These are phyloP conservation scores for Conomelus anceps DNA, from an alignment of 2,888 invertebrate genomes.

Conservation along the genomic window DNA sequence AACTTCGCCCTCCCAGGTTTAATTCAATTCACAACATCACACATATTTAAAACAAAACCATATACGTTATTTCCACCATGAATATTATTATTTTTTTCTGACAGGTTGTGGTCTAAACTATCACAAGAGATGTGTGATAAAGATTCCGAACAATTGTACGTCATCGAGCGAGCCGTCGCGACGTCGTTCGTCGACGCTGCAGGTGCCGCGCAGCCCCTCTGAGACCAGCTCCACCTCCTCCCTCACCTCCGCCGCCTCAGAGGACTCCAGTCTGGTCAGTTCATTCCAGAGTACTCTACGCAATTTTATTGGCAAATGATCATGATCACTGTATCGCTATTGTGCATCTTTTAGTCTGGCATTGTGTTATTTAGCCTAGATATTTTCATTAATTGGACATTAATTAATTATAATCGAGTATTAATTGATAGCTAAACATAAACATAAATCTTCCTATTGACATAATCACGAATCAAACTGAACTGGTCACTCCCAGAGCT, in stretches of 20 bases:
- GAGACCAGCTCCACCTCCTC: slow-evolving; percentile 68
- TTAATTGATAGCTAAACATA: no score
- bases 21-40: no score
- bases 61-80: no score
- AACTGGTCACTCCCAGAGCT: no score
- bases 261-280: slow-evolving; percentile 27
- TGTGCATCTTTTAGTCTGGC: not conserved
- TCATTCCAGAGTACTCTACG: slow-evolving; percentile 22
- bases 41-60: no score
- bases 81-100: slow-evolving; percentile 34
- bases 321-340: no score
- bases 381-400: no score
- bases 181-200: slow-evolving; percentile 45
- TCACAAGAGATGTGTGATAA: slow-evolving; percentile 95
- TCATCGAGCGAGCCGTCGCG: slow-evolving; percentile 38
- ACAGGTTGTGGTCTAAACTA: slow-evolving; percentile 95
- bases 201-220: slow-evolving; percentile 59
- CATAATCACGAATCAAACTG: no score
- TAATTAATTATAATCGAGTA: no score
- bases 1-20: no score
- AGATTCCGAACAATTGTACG: slow-evolving; percentile 93
- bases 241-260: slow-evolving; percentile 22
- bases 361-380: no score
- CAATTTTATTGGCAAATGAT: slow-evolving; percentile 21
- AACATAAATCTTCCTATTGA: no score